phyloP scores from a whole-genome alignment of 2,888 invertebrate genomes.

The Tetragnatha montana region DNA sequence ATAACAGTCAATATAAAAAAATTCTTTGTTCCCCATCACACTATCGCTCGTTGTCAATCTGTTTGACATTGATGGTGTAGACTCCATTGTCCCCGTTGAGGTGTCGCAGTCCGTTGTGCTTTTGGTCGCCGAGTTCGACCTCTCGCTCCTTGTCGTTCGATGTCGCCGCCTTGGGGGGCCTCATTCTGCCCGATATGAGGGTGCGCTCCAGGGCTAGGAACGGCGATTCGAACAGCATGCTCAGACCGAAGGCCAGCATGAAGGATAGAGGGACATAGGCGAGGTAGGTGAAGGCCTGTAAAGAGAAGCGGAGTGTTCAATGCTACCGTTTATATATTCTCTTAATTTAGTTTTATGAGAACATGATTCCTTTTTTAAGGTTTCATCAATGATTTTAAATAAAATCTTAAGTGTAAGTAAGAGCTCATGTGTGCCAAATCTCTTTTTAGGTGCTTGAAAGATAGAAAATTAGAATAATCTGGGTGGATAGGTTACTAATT shows the following conservation, averaged over 20 bases:
- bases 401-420: too few species aligned
- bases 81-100: constrained; percentile 4
- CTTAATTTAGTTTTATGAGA: too few species aligned
- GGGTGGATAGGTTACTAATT: too few species aligned
- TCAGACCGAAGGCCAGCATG: constrained; percentile 32
- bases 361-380: too few species aligned
- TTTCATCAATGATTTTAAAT: too few species aligned
- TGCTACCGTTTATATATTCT: too few species aligned
- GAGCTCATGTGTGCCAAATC: too few species aligned
- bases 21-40: background rate
- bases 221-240: constrained; percentile 55
- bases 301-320: constrained; percentile 5
- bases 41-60: constrained; percentile 12
- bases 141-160: background rate
- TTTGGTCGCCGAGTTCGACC: background rate
- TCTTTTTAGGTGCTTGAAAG: too few species aligned
- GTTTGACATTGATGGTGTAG: constrained; percentile 36
- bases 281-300: constrained; percentile 43
- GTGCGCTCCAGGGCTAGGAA: constrained; percentile 62
- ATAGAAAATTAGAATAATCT: too few species aligned
- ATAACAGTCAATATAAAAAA: background rate
- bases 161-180: background rate
- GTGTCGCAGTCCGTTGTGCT: background rate
- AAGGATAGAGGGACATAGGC: constrained; percentile 31
- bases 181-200: constrained; percentile 9